Base-by-base conservation (phyloP, 2,113 vertebrate species). In the Mellivora capensis region DNA sequence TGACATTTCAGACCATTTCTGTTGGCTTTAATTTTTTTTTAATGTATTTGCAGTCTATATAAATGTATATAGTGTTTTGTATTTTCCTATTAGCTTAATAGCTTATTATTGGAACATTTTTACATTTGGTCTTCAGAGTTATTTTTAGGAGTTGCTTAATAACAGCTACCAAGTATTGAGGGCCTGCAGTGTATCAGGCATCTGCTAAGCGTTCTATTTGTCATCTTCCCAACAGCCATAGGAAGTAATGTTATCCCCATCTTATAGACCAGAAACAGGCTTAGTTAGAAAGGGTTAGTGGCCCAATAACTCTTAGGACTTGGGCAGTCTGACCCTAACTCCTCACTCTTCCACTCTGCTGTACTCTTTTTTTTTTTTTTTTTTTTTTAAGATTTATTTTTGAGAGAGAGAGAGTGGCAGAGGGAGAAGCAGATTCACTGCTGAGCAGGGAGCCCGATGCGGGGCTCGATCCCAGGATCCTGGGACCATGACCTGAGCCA, bases 101-200 rank as follows among this genome's bases (percentile, higher is more conserved):
- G 4, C 49, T 90, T 94, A 84, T 89, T 81, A 61, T 90, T 21
- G 92, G 81, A 94, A 86, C 76, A 87, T 71, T 93, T 97, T 93
- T 97, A 54, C 49, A 89, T 86, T 96, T 88, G 13, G 69, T 42
- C 72, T 82, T 88, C 64, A 71, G 29, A 88, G 62, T 91, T 92
- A 95, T 95, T 94, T 96, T 95, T 97, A 92, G 62, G 42, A 93
- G 29, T 67, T 87, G 14, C 57, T 90, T 67, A 93, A 69, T 89
- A 89, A 94, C 94, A 96, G 34, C 54, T 81, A 37, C 54, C 77
- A 80, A 13, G 90, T 95, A 54, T 74, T 95, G 34, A 95, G 61
- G n/a, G 14, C 82, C 67, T 88, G 42, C 57, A 54, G 20, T 87
- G 12, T 87, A 39, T 31, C 27, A 94, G 29, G 44, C 90, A 90